Evolutionary conservation across 2,113 vertebrate genomes (phyloP), one percentile per base, ranked within the genome.

Genomic region (Chaetura pelagica): DNA sequence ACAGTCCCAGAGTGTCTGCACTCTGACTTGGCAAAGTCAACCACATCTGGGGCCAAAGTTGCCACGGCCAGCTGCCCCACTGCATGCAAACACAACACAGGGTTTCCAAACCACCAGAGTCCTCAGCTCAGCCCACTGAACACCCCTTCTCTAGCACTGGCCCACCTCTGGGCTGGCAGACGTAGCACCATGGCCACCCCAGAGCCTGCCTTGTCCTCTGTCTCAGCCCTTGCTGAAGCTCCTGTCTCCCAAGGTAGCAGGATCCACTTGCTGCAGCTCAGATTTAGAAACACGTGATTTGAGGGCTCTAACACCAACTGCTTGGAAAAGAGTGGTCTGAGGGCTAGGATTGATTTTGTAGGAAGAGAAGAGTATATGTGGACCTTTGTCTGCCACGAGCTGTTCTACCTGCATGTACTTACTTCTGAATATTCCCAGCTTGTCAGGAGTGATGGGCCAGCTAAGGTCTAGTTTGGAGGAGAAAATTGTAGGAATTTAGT

Each of bases 321-420:
- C 46, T 67, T 68, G 32, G 68, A 32, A 80, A 73, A 52, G 29
- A 38, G 5, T 27, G 0, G 0, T 71, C 40, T 2, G 2, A 40
- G 40, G 48, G 14, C 17, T 44, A 61, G 44, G 52, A 61, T 62
- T 91, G 72, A 14, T 87, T 94, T 87, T 42, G 34, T n/a, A 14
- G 15, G 40, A 66, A 17, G 22, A 76, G 23, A 63, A 68, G 20
- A 38, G 15, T 14, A 6, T 49, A 22, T 6, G 24, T 24, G 66
- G 84, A 55, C 27, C 34, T 90, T 30, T 38, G 26, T 71, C 42
- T 94, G 72, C 18, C 42, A 48, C 10, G 38, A 90, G 40, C 26
- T 83, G 12, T 46, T 59, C 77, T 76, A 44, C 30, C 42, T 84
- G 59, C 0, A 1, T 29, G 32, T 67, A 38, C 2, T 23, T 67